These are phyloP conservation scores for Neocrepidodera transversa DNA, from an alignment of 2,888 invertebrate genomes.

Conservation along the genomic window DNA sequence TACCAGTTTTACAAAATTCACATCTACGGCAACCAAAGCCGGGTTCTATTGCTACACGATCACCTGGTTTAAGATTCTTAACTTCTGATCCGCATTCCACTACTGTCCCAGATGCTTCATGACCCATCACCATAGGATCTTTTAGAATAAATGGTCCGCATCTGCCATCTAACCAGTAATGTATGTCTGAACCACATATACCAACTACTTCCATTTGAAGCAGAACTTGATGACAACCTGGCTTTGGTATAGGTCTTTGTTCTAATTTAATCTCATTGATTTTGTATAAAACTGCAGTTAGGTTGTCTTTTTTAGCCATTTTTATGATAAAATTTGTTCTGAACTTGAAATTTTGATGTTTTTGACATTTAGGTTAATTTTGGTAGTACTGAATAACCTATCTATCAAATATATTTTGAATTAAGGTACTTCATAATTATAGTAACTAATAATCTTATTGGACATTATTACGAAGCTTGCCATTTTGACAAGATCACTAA, in stretches of 20 bases:
- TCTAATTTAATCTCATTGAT: conserved; percentile 74
- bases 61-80: conserved; percentile 71
- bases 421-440: too few species aligned
- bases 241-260: conserved; percentile 74
- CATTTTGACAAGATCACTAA: too few species aligned
- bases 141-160: conserved; percentile 87
- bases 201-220: conserved; percentile 90
- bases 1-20: conserved; percentile 83
- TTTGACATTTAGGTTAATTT: too few species aligned
- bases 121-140: conserved; percentile 89
- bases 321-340: background rate
- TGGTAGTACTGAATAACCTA: too few species aligned
- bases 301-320: conserved; percentile 4
- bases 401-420: too few species aligned
- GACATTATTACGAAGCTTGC: too few species aligned
- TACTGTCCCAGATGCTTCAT: conserved; percentile 86
- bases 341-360: background rate
- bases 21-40: conserved; percentile 88
- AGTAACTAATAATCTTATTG: too few species aligned
- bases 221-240: conserved; percentile 80
- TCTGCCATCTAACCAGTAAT: conserved; percentile 83
- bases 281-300: conserved; percentile 72
- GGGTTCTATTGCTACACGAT: conserved; percentile 93
- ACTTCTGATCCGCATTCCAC: conserved; percentile 76
- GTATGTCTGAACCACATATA: conserved; percentile 95